Base-by-base conservation (phyloP, 2,888 invertebrate genomes). In the Aspidapion aeneum region DNA sequence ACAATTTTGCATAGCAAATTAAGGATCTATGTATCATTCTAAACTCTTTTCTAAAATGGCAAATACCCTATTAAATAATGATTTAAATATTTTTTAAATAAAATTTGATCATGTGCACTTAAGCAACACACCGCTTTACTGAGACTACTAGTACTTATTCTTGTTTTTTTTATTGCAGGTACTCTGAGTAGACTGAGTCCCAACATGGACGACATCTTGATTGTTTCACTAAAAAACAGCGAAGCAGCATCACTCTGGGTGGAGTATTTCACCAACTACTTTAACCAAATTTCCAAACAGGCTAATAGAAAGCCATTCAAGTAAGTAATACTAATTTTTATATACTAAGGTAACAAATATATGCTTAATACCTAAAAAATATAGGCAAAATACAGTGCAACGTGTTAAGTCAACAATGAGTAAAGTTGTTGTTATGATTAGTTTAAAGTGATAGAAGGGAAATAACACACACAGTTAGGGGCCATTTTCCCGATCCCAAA, bases 281-380 rank as follows among this genome's bases (percentile, higher is more conserved):
- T 93, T 79, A 90, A 92, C 77, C 91, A 92, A 80, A 91, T 92
- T 71, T 90, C 90, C 81, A 88, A 90, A 66, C 91, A 92, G 75
- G 86, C 91, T 74, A 90, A 90, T 65, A 85, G 90, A 72, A 78
- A 78, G 69, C 90, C 91, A 68, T 92, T 91, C 82, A 91, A 89
- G 92, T 92, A 80, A 84, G 83, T 80, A 19, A 7, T 7, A 9
- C 54, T 9, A 12, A n/a, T 9, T 16, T 54, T 56, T 21, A 7
- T 19, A 7, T 56, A 56, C 19, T 18, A 56, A 5, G n/a, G n/a
- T n/a, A 12, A 12, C 12, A 48, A 48, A 12, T 48, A 9, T 48
- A 48, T 48, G 9, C 9, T 48, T 48, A 12, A 12, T 48, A 48
- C 9, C 9, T 48, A 9, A 61, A 57, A 61, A n/a, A n/a, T 16